Conservation (phyloP, 2,113 vertebrate genomes). For the Xerus inauris region DNA sequence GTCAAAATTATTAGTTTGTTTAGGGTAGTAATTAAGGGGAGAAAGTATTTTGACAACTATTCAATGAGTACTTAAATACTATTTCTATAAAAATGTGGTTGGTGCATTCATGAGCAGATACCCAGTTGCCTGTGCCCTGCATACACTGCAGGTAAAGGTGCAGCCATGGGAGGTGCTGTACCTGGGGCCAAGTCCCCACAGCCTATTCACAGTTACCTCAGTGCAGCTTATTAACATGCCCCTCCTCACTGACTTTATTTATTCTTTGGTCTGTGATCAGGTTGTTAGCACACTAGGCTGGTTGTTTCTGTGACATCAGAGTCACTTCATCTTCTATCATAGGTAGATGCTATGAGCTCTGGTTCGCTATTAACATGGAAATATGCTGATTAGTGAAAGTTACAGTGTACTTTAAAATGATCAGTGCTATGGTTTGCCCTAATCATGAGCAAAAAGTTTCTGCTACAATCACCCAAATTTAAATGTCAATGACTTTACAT, state of each 20-base stretch:
- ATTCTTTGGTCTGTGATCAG: background rate
- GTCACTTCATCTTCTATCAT: background rate
- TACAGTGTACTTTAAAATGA: background rate
- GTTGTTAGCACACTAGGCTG: background rate
- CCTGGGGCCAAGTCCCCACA: accelerated
- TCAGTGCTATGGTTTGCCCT: background rate
- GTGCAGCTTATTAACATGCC: background rate
- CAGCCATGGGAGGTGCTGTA: background rate
- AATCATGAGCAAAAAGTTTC: background rate
- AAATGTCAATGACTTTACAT: slow-evolving; percentile 15
- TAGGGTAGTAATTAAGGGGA: background rate
- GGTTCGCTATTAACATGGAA: slow-evolving; percentile 2
- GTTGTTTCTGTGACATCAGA: background rate
- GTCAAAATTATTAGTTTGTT: background rate
- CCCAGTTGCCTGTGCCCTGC: background rate
- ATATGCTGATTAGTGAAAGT: background rate
- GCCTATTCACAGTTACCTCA: accelerated
- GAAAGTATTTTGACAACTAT: background rate
- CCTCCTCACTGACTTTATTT: background rate
- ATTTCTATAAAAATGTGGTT: background rate
- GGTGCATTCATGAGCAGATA: background rate
- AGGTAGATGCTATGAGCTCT: background rate
- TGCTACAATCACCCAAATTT: background rate
- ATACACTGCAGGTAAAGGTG: background rate
- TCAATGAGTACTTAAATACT: background rate